A percentile compares a stretch with the other conserved stretches of the same genome.
Evolutionary conservation across 2,797 vertebrate genomes (phyloP).

Genomic region (Capromys pilorides): DNA sequence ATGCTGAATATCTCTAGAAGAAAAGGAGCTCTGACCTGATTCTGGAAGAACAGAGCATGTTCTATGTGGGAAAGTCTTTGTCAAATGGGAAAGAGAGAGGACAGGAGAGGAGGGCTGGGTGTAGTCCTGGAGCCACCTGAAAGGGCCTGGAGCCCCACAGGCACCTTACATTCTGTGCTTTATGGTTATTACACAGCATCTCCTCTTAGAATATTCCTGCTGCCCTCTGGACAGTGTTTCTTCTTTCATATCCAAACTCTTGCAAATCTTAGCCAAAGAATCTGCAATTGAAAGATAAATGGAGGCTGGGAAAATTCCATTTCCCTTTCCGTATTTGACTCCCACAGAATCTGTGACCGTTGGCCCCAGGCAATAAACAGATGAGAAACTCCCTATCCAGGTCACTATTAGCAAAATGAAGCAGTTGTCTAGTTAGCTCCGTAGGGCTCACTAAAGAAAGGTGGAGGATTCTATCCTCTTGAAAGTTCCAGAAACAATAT

Average conservation of each 20-base stretch:
- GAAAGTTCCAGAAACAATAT: slow-evolving; percentile 8
- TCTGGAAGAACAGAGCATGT: slow-evolving; percentile 16
- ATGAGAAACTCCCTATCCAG: neutral
- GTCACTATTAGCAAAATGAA: slow-evolving; percentile 28
- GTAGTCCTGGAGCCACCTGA: neutral
- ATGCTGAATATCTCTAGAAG: slow-evolving; percentile 11
- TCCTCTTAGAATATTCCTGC: neutral
- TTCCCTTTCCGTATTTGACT: slow-evolving; percentile 39
- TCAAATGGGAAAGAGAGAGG: neutral
- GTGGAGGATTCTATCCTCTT: neutral
- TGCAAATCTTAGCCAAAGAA: neutral
- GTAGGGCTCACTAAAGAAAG: neutral
- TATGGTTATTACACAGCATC: neutral
- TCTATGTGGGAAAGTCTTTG: slow-evolving; percentile 3
- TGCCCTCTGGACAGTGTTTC: neutral
- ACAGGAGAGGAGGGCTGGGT: neutral
- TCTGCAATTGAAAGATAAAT: slow-evolving; percentile 13
- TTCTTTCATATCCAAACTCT: slow-evolving; percentile 36
- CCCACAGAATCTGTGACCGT: neutral
- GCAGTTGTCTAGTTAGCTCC: neutral
- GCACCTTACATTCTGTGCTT: neutral
- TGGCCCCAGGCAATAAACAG: slow-evolving; percentile 35
- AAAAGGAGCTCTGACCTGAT: slow-evolving; percentile 54
- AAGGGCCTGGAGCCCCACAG: neutral
- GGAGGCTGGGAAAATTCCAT: slow-evolving; percentile 46